Evolutionary conservation across 2,113 vertebrate genomes (phyloP).

Genomic region (Psophia crepitans): DNA sequence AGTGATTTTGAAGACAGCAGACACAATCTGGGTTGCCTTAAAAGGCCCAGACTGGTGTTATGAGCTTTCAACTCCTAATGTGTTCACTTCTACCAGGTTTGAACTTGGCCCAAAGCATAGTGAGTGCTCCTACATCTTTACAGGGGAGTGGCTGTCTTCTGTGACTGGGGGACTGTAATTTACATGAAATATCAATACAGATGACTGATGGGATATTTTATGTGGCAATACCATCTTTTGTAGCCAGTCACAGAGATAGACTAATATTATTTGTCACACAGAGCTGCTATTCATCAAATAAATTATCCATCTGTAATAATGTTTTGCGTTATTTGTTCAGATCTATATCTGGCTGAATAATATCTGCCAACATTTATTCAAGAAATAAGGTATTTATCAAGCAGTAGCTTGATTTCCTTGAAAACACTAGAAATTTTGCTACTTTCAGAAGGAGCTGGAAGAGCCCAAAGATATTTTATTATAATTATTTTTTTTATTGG

Average conservation of each 20-base stretch:
- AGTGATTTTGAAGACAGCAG: neutral
- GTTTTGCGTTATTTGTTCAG: constrained; percentile 29
- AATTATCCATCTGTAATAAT: constrained; percentile 38
- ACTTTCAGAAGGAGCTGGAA: neutral
- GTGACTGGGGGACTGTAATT: neutral
- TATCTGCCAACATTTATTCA: constrained; percentile 31
- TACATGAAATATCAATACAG: neutral
- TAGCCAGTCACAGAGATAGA: neutral
- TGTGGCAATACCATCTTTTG: neutral
- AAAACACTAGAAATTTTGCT: neutral
- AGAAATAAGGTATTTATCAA: constrained; percentile 16
- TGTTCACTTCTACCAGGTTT: neutral
- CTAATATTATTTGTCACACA: constrained; percentile 19
- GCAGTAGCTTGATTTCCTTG: neutral
- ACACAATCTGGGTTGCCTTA: neutral
- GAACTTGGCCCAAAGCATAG: neutral
- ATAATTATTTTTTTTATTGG: neutral
- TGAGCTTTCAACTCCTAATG: neutral
- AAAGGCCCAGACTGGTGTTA: neutral
- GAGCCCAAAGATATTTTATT: neutral
- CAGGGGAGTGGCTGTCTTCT: neutral
- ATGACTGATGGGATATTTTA: constrained; percentile 14
- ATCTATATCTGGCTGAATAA: neutral
- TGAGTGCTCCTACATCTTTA: neutral
- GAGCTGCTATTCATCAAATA: constrained; percentile 22